These are phyloP conservation scores for Anthophora plumipes DNA, from an alignment of 2,888 invertebrate species.

Conservation along the genomic window DNA sequence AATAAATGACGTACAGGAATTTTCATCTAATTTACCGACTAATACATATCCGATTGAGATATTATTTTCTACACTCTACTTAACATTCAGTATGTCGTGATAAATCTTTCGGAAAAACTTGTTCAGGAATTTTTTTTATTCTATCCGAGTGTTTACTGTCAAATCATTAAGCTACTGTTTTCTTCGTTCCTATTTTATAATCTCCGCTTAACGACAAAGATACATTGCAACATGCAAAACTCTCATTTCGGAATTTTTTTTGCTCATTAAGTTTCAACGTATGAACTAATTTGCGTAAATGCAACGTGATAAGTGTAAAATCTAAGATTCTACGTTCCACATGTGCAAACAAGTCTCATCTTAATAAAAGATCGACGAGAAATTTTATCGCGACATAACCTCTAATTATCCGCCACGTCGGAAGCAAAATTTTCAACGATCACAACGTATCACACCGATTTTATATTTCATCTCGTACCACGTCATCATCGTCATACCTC, in stretches of 20 bases:
- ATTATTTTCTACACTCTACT: conserved; percentile 15
- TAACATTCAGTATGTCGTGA: not conserved
- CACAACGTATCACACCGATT: not conserved
- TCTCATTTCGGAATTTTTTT: no score
- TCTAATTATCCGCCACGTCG: no score
- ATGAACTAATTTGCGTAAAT: no score
- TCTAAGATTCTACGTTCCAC: no score
- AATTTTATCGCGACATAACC: no score
- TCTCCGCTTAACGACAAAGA: not conserved
- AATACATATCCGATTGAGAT: not conserved
- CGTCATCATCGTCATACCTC: not conserved
- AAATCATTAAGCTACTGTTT: not conserved
- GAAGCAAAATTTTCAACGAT: no score
- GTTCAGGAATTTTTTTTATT: not conserved
- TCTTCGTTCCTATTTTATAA: not conserved
- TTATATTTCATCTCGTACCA: not conserved
- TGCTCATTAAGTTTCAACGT: no score
- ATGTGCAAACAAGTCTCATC: no score
- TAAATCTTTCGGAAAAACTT: not conserved
- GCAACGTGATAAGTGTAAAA: no score
- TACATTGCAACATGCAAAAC: no score
- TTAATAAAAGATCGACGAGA: no score
- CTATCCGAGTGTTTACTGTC: no score
- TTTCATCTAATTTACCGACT: not conserved
- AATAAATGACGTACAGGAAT: not conserved